A percentile compares a stretch with the other conserved stretches of the same genome.
Conservation (phyloP, 2,113 vertebrate genomes). For the Halichoeres trimaculatus region DNA sequence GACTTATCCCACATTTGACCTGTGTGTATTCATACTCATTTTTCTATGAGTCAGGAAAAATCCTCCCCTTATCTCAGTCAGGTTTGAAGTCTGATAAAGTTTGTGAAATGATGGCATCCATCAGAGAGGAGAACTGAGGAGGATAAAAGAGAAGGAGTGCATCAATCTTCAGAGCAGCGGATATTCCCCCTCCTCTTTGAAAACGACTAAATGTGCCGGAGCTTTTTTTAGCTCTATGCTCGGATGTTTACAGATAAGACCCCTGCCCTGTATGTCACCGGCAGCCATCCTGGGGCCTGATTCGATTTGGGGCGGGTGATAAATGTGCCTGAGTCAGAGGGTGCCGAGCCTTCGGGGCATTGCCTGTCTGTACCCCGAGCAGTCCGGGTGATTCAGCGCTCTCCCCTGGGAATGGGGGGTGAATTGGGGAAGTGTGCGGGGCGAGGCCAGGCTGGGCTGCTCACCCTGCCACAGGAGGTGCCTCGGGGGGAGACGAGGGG, state of each 20-base stretch:
- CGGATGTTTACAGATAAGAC: conserved; percentile 86
- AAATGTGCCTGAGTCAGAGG: conserved; percentile 84
- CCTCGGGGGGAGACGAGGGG: conserved; percentile 86
- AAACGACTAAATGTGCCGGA: conserved; percentile 72
- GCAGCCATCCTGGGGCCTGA: conserved; percentile 78
- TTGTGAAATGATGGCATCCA: conserved; percentile 46
- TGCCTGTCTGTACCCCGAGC: conserved; percentile 60
- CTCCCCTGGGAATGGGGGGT: conserved; percentile 75
- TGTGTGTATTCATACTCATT: not conserved
- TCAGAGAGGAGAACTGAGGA: conserved; percentile 46
- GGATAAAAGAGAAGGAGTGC: conserved; percentile 70
- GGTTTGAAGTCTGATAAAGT: conserved; percentile 47
- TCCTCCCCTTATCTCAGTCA: not conserved
- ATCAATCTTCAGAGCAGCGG: conserved; percentile 76
- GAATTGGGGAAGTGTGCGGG: conserved; percentile 80
- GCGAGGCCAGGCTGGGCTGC: conserved; percentile 75
- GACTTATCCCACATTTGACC: conserved; percentile 6
- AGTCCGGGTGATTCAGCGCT: conserved; percentile 70
- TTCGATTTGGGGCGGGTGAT: conserved; percentile 84
- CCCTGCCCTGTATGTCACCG: conserved; percentile 80
- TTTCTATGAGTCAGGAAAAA: not conserved
- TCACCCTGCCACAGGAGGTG: conserved; percentile 82
- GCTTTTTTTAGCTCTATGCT: conserved; percentile 82
- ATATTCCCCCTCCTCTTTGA: conserved; percentile 74
- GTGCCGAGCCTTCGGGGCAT: conserved; percentile 73